Conservation (phyloP, 2,113 vertebrate genomes). For the Dolichotis patagonum region DNA sequence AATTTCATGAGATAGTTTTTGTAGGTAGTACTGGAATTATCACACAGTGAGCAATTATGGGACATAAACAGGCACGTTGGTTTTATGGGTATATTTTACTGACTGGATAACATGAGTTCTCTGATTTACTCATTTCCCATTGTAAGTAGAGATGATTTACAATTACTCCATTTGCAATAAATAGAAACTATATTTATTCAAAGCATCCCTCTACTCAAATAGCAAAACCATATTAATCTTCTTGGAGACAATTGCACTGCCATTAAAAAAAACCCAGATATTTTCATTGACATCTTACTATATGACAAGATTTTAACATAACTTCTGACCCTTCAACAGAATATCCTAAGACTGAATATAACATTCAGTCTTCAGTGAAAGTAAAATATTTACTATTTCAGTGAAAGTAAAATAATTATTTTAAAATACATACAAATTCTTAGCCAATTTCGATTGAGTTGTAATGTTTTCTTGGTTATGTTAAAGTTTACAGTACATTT, state of each 20-base stretch:
- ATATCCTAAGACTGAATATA: background rate
- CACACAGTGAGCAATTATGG: background rate
- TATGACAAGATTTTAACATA: background rate
- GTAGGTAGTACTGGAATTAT: background rate
- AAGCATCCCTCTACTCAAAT: background rate
- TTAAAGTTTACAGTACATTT: background rate
- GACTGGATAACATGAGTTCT: background rate
- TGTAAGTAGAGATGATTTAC: background rate
- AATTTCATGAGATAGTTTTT: background rate
- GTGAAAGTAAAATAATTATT: background rate
- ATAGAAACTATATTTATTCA: background rate
- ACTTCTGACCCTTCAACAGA: background rate
- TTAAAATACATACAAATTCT: background rate
- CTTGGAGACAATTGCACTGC: background rate
- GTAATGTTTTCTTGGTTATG: background rate
- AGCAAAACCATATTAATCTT: background rate
- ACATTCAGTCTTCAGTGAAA: background rate
- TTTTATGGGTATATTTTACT: background rate
- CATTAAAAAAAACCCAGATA: background rate
- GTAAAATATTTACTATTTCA: background rate
- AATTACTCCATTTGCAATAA: background rate
- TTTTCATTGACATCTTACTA: background rate
- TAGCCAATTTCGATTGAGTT: background rate
- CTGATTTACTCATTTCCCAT: background rate
- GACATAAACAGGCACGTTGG: background rate